phyloP scores from a whole-genome alignment of 2,113 vertebrate species.

The Pycnonotus jocosus region DNA sequence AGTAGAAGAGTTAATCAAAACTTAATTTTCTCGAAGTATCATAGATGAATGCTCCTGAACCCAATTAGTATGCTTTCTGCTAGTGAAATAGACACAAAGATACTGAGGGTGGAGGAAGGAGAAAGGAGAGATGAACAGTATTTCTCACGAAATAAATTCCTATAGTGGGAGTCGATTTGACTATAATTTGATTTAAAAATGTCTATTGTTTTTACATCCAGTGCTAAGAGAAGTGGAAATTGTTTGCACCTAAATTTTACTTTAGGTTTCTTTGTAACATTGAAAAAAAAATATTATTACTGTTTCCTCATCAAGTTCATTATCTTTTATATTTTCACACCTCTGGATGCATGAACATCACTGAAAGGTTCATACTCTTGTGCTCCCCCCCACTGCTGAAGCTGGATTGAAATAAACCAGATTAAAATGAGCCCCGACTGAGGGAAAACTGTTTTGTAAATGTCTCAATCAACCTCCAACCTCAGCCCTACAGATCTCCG shows the following conservation, averaged over 20 bases:
- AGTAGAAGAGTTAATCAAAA: slow-evolving; percentile 24
- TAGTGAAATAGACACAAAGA: neutral
- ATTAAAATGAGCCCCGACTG: neutral
- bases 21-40: slow-evolving; percentile 16
- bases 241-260: neutral
- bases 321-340: neutral
- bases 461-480: neutral
- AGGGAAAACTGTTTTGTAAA: neutral
- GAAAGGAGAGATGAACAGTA: neutral
- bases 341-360: neutral
- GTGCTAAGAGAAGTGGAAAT: neutral
- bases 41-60: slow-evolving; percentile 18
- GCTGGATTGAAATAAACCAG: neutral
- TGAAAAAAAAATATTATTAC: neutral
- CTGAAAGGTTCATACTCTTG: neutral
- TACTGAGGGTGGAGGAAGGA: neutral
- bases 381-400: neutral
- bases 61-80: neutral
- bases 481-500: neutral
- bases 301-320: neutral
- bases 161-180: neutral
- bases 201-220: neutral
- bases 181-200: neutral
- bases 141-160: neutral
- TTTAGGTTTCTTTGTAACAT: neutral